Base-by-base conservation (phyloP, 2,797 vertebrate species). In the Sebastes kiyomatsui region DNA sequence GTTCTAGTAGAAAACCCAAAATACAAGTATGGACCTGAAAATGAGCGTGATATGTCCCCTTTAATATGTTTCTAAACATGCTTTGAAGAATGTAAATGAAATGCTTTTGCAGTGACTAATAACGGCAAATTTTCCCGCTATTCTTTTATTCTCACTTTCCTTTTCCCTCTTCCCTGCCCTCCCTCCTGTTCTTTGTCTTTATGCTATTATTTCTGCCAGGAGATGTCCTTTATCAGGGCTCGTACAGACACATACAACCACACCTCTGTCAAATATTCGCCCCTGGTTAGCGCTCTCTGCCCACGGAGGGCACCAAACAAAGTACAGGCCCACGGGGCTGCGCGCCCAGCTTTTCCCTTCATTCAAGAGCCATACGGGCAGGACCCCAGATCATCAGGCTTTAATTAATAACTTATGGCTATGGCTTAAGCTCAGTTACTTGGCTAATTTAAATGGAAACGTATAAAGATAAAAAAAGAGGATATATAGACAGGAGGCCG, bases 191-290 rank as follows among this genome's bases (percentile, higher is more conserved):
- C 73, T 87, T 82, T 66, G 64, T 89, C 54, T 80, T 80, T 80
- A 66, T 76, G 80, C 80, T 67, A 1, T 79, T 81, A 49, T 60
- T 82, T 78, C 81, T 73, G 78, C 80, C 77, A 79, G 76, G 84
- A 81, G 82, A 83, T 81, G 82, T 85, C 69, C 77, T 79, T 90
- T 94, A 93, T 93, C 92, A 87, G 86, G 84, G 72, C 86, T 81
- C 52, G 49, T 72, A 82, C 92, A 94, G 90, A 90, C 88, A 82
- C 89, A 88, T 82, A 82, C 77, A 80, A 88, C 87, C 86, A 86
- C 88, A 92, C 92, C 88, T 94, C 89, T 83, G 85, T 87, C 82
- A 89, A 86, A 86, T 68, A 89, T 91, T 87, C 35, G 42, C 82
- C 84, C 85, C 70, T 77, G 80, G 81, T 88, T 32, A 72, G 42